Evolutionary conservation across 2,797 vertebrate species (phyloP).

Genomic region (Notamacropus eugenii): DNA sequence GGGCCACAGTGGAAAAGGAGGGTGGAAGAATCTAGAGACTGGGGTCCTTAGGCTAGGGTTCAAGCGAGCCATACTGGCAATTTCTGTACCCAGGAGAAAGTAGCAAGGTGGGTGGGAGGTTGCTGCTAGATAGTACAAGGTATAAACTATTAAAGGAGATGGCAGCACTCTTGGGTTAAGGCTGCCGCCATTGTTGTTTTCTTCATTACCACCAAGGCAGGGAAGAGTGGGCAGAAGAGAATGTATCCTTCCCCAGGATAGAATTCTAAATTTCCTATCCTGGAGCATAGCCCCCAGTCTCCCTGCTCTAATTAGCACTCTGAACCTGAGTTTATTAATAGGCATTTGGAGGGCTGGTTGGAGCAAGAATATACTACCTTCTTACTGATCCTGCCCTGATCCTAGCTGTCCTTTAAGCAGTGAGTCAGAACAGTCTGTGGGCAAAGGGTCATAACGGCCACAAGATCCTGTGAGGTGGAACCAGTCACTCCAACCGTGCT

Average conservation of each 20-base stretch:
- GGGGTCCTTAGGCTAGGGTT: not conserved
- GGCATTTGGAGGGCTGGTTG: not conserved
- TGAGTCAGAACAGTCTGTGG: not conserved
- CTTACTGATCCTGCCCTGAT: not conserved
- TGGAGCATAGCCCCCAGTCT: not conserved
- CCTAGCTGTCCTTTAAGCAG: not conserved
- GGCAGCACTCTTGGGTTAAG: not conserved
- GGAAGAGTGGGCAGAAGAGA: not conserved
- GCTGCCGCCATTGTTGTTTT: not conserved
- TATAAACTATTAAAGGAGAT: not conserved
- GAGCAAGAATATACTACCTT: not conserved
- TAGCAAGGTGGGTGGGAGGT: not conserved
- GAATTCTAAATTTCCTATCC: not conserved
- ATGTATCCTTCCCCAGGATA: not conserved
- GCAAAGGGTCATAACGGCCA: not conserved
- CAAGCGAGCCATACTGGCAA: not conserved
- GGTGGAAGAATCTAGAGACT: not conserved
- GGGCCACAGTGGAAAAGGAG: not conserved
- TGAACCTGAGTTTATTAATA: not conserved
- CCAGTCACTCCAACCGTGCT: not conserved
- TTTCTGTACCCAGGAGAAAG: not conserved
- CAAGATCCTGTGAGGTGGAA: not conserved
- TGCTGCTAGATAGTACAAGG: not conserved
- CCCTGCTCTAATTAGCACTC: not conserved
- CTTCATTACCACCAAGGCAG: not conserved